Base-by-base conservation (phyloP, 2,797 vertebrate species). In the Astyanax mexicanus region DNA sequence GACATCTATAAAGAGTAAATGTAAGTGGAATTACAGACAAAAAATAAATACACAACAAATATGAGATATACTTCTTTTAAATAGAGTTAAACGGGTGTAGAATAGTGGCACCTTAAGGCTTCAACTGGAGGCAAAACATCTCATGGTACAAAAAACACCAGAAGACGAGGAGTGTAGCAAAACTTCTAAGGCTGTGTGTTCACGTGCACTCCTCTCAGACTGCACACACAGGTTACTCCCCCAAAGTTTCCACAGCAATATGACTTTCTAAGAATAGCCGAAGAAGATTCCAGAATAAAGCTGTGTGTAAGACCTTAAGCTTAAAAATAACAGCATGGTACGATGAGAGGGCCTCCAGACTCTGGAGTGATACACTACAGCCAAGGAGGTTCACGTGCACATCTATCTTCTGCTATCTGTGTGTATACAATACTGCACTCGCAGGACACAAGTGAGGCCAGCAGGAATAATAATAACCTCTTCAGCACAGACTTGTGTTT, bases 401-500 rank as follows among this genome's bases (percentile, higher is more conserved):
- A 60, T 49, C 32, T 29, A 21, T 51, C 32, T 23, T 51, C 29
- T 37, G 17, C 27, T 60, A 40, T 69, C 54, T 27, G 42, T 51
- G 35, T 13, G 1, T 60, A 21, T 58, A 25, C 61, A 29, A 12
- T 55, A 13, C 23, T 15, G 49, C 45, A 74, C 47, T 51, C 72
- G 49, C 4, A 72, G 70, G 27, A 62, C 32, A 40, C 10, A 15
- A n/a, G n/a, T 65, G 51, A 45, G 61, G 49, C 64, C 15, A 13
- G 21, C 0, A 47, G 40, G 42, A 65, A 32, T 29, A 23, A 12
- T 15, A 62, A 21, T 19, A 23, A 42, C 37, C 52, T 47, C 52
- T 75, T 27, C 13, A 37, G 61, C 62, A 45, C 72, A 27, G 40
- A 67, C 64, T 60, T 42, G 44, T 29, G 65, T 75, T 58, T 68